Evolutionary conservation across 2,888 invertebrate genomes (phyloP).

Genomic region (Agrotis ipsilon): DNA sequence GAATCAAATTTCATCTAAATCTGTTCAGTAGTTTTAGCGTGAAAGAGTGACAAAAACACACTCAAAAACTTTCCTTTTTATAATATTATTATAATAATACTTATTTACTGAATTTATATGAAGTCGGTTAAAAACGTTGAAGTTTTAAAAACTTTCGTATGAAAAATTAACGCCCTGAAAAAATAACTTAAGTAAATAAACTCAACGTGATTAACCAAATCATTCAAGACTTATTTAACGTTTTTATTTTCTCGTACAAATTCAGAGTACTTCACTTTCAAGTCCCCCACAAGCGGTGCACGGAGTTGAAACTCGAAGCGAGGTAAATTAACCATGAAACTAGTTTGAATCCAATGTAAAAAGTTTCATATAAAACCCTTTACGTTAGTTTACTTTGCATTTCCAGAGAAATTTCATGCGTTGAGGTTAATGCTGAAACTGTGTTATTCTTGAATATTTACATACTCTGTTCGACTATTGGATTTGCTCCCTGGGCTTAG

Average conservation of each 20-base stretch:
- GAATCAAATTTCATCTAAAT: too few relatives aligned
- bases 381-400: neutral
- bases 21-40: too few relatives aligned
- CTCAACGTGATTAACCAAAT: conserved; percentile 1
- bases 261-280: neutral
- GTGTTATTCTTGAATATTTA: too few relatives aligned
- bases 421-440: neutral
- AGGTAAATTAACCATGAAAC: conserved; percentile 40
- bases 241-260: conserved; percentile 18
- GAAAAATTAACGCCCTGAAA: neutral
- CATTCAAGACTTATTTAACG: neutral
- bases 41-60: too few relatives aligned
- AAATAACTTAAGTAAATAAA: neutral
- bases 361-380: conserved; percentile 17
- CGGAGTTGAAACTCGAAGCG: conserved; percentile 26
- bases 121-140: too few relatives aligned
- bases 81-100: too few relatives aligned
- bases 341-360: conserved; percentile 23
- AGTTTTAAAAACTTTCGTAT: too few relatives aligned
- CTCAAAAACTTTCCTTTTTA: too few relatives aligned
- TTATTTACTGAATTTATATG: too few relatives aligned
- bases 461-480: too few relatives aligned
- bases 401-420: neutral
- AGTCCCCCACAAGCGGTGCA: conserved; percentile 6
- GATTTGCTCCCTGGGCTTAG: too few relatives aligned